A percentile compares a stretch with the other conserved stretches of the same genome.
phyloP scores from a whole-genome alignment of 2,113 vertebrate genomes.

The Eolophus roseicapilla region DNA sequence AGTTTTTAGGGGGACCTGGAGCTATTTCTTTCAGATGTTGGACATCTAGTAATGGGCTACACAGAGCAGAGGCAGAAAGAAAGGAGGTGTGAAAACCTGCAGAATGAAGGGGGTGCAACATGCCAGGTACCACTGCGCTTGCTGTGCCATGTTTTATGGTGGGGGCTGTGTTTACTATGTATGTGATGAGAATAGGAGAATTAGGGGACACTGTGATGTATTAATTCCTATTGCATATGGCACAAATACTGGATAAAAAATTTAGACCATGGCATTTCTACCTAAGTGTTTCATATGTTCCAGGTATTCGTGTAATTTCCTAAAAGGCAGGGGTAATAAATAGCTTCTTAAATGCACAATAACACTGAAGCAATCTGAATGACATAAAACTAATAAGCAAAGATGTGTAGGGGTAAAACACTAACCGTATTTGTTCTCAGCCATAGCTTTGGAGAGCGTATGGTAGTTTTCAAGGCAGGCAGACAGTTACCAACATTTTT shows the following conservation, averaged over 20 bases:
- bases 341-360: not conserved
- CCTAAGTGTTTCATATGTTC: not conserved
- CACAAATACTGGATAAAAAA: constrained; percentile 1
- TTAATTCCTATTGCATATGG: not conserved
- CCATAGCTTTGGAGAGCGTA: not conserved
- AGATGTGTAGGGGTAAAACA: not conserved
- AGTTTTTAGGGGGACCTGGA: not conserved
- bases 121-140: not conserved
- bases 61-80: not conserved
- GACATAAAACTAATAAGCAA: not conserved
- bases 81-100: not conserved
- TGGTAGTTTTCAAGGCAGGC: not conserved
- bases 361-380: not conserved
- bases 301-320: not conserved
- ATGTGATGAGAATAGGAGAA: not conserved
- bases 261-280: not conserved
- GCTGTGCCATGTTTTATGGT: not conserved
- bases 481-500: constrained; percentile 15
- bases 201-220: not conserved
- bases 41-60: not conserved
- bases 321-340: not conserved
- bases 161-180: not conserved
- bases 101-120: not conserved
- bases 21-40: not conserved
- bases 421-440: not conserved